A percentile compares a stretch with the other conserved stretches of the same genome.
Evolutionary conservation across 2,888 invertebrate genomes (phyloP).

Genomic region (Tromatobia lineatoria): DNA sequence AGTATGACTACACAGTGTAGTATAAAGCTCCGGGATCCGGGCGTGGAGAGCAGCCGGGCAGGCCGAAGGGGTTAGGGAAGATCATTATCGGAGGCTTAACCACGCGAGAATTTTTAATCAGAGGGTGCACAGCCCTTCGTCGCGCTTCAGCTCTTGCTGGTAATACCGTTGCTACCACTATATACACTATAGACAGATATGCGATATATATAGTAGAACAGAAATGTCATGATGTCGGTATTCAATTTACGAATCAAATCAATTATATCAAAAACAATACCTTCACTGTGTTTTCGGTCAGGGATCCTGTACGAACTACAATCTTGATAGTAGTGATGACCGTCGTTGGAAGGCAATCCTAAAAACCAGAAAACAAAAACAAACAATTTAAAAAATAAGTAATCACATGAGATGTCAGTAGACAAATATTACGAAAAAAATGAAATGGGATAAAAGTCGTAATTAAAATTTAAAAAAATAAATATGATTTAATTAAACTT

Average conservation of each 20-base stretch:
- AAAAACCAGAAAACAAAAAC: neutral
- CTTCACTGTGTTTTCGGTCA: slow-evolving; percentile 73
- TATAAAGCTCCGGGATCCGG: slow-evolving; percentile 68
- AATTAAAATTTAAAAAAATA: neutral
- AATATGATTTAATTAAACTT: slow-evolving; percentile 51
- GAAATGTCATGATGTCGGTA: slow-evolving; percentile 78
- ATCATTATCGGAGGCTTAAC: slow-evolving; percentile 86
- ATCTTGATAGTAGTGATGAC: slow-evolving; percentile 73
- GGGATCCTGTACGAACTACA: slow-evolving; percentile 61
- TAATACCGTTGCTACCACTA: slow-evolving; percentile 79
- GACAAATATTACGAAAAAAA: no score
- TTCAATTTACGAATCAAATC: slow-evolving; percentile 72
- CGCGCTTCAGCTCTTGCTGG: slow-evolving; percentile 67
- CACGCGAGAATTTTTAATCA: slow-evolving; percentile 86
- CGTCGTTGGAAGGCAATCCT: neutral
- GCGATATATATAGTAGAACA: slow-evolving; percentile 76
- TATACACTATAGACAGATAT: slow-evolving; percentile 35
- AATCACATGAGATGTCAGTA: neutral
- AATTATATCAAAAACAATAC: slow-evolving; percentile 73
- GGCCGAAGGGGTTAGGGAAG: slow-evolving; percentile 84
- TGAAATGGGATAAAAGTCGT: no score
- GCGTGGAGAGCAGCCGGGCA: slow-evolving; percentile 47
- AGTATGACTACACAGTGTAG: slow-evolving; percentile 39
- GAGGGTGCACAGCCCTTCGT: slow-evolving; percentile 85
- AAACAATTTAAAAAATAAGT: neutral